phyloP scores from a whole-genome alignment of 1,140 invertebrate genomes.

The Zaprionus inermis region DNA sequence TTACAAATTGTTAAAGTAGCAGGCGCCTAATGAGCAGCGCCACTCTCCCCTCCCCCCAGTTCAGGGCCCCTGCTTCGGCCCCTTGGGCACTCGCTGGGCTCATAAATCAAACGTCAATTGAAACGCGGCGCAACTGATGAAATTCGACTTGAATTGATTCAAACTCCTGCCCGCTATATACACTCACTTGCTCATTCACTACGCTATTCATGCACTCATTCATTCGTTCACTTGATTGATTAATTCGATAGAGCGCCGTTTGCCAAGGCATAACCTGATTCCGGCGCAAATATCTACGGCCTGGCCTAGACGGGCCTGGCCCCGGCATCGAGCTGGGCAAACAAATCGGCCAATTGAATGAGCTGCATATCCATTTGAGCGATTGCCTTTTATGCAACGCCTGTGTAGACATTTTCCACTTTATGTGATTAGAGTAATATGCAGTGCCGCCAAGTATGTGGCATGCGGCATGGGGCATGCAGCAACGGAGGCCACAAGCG shows the following conservation, averaged over 20 bases:
- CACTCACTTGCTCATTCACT: background rate
- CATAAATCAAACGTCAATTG: constrained; percentile 58
- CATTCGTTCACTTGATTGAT: constrained; percentile 63
- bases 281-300: background rate
- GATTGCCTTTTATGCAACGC: constrained; percentile 54
- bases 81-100: background rate
- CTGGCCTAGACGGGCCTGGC: background rate
- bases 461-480: constrained; percentile 19
- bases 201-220: background rate
- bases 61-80: background rate
- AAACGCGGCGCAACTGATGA: background rate
- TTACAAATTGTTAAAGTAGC: constrained; percentile 77
- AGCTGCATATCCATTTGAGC: constrained; percentile 67
- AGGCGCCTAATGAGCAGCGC: constrained; percentile 49
- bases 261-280: constrained; percentile 29
- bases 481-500: constrained; percentile 7
- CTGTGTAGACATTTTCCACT: constrained; percentile 5
- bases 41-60: no score
- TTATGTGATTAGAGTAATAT: constrained; percentile 75
- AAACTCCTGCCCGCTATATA: no score
- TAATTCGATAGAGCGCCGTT: constrained; percentile 64
- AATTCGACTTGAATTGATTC: background rate
- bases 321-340: no score
- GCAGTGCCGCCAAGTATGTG: constrained; percentile 48
- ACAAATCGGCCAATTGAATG: background rate